A percentile compares a stretch with the other conserved stretches of the same genome.
Evolutionary conservation across 2,797 vertebrate species (phyloP).

Genomic region (Galago senegalensis): DNA sequence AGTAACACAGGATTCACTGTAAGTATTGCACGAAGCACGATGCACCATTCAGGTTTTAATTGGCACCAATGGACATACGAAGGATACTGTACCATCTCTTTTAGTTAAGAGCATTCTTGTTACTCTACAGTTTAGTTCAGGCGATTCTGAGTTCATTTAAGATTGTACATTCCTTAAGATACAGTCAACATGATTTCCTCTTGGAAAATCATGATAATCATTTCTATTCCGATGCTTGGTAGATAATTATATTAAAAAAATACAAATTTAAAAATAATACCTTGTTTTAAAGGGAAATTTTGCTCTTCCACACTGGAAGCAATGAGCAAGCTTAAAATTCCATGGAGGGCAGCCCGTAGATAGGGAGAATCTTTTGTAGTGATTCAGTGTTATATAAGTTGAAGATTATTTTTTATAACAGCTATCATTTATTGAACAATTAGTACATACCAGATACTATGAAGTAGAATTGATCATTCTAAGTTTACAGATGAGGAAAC

Average conservation of each 20-base stretch:
- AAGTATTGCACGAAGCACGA: slow-evolving; percentile 85
- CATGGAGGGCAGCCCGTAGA: neutral
- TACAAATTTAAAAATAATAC: slow-evolving; percentile 29
- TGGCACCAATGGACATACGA: slow-evolving; percentile 68
- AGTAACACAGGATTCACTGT: slow-evolving; percentile 96
- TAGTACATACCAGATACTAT: neutral
- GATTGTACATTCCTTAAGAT: slow-evolving; percentile 39
- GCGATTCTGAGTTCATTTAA: neutral
- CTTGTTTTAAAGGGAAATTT: neutral
- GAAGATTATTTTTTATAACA: slow-evolving; percentile 21
- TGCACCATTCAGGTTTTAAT: slow-evolving; percentile 81
- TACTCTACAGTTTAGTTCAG: slow-evolving; percentile 22
- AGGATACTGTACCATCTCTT: slow-evolving; percentile 40
- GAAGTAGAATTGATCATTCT: slow-evolving; percentile 26
- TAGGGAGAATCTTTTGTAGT: neutral
- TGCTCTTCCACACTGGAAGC: slow-evolving; percentile 9
- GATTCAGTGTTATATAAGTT: neutral
- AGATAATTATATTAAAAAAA: slow-evolving; percentile 24
- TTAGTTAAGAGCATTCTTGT: slow-evolving; percentile 40
- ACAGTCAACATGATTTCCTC: slow-evolving; percentile 2
- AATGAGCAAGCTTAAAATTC: neutral
- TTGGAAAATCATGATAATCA: neutral
- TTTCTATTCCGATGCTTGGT: slow-evolving; percentile 43
- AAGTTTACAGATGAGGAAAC: slow-evolving; percentile 33
- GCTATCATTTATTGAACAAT: neutral